Conservation (phyloP, 30 jellyfish, hydroid and myxozoan genomes). For the Pelagia noctiluca region DNA sequence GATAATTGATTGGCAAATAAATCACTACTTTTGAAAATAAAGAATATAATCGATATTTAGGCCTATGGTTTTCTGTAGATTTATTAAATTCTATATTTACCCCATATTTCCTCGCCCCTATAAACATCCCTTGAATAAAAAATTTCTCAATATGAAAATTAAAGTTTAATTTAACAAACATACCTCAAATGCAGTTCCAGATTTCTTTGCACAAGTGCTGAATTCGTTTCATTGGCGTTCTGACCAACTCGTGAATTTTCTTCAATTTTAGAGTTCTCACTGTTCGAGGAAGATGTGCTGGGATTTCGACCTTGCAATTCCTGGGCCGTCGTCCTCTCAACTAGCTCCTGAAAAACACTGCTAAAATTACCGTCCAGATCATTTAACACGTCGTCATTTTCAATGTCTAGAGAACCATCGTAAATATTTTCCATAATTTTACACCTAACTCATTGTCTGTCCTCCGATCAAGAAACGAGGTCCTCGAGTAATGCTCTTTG, state of each 20-base stretch:
- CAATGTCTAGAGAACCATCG: slow-evolving; percentile 24
- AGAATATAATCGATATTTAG: neutral
- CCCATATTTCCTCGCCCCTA: neutral
- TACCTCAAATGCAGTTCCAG: slow-evolving; percentile 69
- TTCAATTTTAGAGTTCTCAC: neutral
- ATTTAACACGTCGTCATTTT: slow-evolving; percentile 7
- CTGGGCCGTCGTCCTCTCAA: slow-evolving; percentile 16
- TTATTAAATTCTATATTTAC: neutral
- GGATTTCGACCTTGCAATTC: neutral
- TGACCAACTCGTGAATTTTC: neutral
- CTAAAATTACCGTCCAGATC: slow-evolving; percentile 36
- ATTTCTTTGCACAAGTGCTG: slow-evolving; percentile 64
- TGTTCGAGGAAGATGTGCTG: neutral
- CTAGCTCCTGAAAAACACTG: slow-evolving; percentile 40
- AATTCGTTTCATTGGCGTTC: slow-evolving; percentile 13
- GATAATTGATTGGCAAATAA: neutral
- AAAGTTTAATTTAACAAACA: too few species aligned
- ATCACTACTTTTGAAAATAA: neutral
- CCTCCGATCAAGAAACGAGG: slow-evolving; percentile 13
- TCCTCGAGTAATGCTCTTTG: slow-evolving; percentile 8
- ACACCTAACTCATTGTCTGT: slow-evolving; percentile 8
- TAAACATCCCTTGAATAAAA: neutral
- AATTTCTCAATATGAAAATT: neutral
- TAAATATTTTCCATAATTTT: slow-evolving; percentile 67
- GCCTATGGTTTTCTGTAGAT: too few species aligned